Evolutionary conservation across 2,113 vertebrate genomes (phyloP).

Genomic region (Lagopus muta): DNA sequence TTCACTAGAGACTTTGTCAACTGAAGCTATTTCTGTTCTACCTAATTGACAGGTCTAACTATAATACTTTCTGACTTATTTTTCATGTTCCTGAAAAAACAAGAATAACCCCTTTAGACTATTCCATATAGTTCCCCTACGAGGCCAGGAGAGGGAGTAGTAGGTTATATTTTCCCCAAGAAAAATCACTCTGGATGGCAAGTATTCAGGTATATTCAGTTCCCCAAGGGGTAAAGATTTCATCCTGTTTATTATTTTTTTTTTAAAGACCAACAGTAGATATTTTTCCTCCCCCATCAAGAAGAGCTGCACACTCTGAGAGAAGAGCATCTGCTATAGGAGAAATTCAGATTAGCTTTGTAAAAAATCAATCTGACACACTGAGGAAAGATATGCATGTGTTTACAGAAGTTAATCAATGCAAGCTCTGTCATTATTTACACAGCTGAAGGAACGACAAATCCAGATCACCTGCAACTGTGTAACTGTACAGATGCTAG

Average conservation of each 20-base stretch:
- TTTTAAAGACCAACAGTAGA: not conserved
- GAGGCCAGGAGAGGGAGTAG: conserved; percentile 64
- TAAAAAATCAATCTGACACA: not conserved
- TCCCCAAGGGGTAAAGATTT: not conserved
- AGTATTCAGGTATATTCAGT: not conserved
- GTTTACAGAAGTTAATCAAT: not conserved
- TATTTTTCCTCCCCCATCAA: not conserved
- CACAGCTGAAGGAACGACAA: not conserved
- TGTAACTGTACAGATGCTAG: not conserved
- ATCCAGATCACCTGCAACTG: not conserved
- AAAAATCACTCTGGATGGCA: not conserved
- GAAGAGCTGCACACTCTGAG: not conserved
- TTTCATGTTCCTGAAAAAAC: conserved; percentile 72
- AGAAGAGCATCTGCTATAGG: not conserved
- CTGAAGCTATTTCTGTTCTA: not conserved
- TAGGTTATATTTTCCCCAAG: conserved; percentile 37
- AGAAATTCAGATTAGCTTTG: not conserved
- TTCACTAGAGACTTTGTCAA: not conserved
- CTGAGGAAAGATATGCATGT: not conserved
- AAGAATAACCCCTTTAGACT: conserved; percentile 82
- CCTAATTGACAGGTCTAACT: conserved; percentile 14
- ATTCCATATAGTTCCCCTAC: conserved; percentile 58
- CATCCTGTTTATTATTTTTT: not conserved
- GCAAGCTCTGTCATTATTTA: not conserved
- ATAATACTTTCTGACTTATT: not conserved